These are phyloP conservation scores for Alosa sapidissima DNA, from an alignment of 2,797 vertebrate genomes.

Conservation along the genomic window DNA sequence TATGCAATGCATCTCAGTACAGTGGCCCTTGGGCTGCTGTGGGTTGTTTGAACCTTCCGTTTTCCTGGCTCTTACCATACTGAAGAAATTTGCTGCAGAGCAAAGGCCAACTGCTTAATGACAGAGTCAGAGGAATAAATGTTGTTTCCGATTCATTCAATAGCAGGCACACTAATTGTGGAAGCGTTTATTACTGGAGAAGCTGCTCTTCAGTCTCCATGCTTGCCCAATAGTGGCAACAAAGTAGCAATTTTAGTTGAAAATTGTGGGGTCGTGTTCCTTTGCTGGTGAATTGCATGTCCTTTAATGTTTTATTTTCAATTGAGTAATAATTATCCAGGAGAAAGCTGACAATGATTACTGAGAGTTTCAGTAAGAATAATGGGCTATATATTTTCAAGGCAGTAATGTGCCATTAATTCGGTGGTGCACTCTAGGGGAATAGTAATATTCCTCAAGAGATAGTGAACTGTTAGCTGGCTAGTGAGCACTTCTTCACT, in stretches of 20 bases:
- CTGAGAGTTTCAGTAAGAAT: background rate
- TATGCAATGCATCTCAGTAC: background rate
- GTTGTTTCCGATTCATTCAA: conserved; percentile 13
- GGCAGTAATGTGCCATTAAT: background rate
- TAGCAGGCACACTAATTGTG: background rate
- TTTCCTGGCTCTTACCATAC: background rate
- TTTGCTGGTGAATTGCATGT: background rate
- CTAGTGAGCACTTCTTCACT: background rate
- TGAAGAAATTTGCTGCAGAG: background rate
- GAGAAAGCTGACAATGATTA: background rate
- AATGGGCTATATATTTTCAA: background rate
- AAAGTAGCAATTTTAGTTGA: conserved; percentile 15
- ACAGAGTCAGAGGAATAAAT: background rate
- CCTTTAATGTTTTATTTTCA: background rate
- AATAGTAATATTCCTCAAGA: background rate
- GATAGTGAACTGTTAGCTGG: background rate
- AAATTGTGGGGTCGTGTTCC: background rate
- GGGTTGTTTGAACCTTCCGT: background rate
- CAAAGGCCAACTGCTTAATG: background rate
- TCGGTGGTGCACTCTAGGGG: background rate
- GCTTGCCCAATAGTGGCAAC: conserved; percentile 2
- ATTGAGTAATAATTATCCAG: background rate
- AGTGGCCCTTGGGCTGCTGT: background rate
- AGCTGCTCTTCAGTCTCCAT: background rate
- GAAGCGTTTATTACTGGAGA: conserved; percentile 7